A percentile compares a stretch with the other conserved stretches of the same genome.
Conservation (phyloP, 2,888 invertebrate species). For the Hofmannophila pseudospretella region DNA sequence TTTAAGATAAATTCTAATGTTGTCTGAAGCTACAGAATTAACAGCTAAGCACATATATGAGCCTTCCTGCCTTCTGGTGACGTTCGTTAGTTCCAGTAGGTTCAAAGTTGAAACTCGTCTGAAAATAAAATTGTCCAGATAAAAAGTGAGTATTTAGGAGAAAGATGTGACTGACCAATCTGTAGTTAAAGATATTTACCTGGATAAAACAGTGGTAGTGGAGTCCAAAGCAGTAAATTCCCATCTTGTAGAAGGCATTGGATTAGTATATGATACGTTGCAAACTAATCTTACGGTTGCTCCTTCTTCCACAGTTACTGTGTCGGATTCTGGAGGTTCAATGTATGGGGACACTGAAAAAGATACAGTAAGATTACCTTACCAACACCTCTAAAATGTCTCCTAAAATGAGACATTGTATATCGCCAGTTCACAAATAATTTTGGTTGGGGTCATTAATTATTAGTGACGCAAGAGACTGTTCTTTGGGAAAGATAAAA, state of each 20-base stretch:
- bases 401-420: no score
- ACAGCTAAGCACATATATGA: slow-evolving; percentile 46
- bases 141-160: no score
- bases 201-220: slow-evolving; percentile 21
- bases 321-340: slow-evolving; percentile 25
- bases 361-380: no score
- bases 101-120: slow-evolving; percentile 28
- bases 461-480: no score
- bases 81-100: slow-evolving; percentile 26
- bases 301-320: slow-evolving; percentile 26
- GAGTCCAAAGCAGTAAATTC: slow-evolving; percentile 38
- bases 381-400: no score
- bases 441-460: no score
- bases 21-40: slow-evolving; percentile 40
- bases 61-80: slow-evolving; percentile 42
- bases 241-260: slow-evolving; percentile 46
- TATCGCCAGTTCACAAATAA: no score
- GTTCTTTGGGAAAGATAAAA: no score
- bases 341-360: slow-evolving; percentile 55
- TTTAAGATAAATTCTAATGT: slow-evolving; percentile 32
- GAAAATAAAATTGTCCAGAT: no score
- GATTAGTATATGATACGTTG: slow-evolving; percentile 42
- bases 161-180: no score
- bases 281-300: slow-evolving; percentile 31
- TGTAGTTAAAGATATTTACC: no score